Base-by-base conservation (phyloP, 2,797 vertebrate genomes). In the Fistularia tabacaria region DNA sequence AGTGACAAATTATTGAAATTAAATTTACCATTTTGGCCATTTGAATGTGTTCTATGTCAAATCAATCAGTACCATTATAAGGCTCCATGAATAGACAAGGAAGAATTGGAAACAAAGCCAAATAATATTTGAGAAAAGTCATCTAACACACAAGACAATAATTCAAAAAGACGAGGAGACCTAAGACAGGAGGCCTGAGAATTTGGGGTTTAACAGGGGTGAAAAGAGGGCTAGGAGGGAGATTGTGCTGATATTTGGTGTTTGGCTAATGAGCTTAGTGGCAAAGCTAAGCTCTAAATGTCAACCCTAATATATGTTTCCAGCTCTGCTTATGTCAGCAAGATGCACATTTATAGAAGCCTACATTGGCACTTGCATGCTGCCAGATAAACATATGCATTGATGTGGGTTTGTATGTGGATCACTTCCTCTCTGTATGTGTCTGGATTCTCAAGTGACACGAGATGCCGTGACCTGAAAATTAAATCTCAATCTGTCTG, bases 161-260 rank as follows among this genome's bases (percentile, higher is more conserved):
- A 65, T 48, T 54, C 47, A 36, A 47, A 44, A 49, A 62, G 13
- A 42, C 0, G 13, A n/a, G 15, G 7, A 42, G 13, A 41, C 36
- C 8, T 8, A 36, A 5, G 48, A 57, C n/a, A 51, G 40, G 5
- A 47, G 38, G 43, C 45, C 49, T 49, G 48, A 13, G 38, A 51
- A 49, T 41, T 45, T 54, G 65, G 48, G 53, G 51, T 47, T 46
- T 54, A 51, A 50, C 15, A 10, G 7, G 2, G 51, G 14, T 48
- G 10, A 10, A 36, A n/a, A 49, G 25, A 36, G 12, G 43, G 53
- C 46, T 66, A 53, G 64, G 57, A 73, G 65, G 40, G 67, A 85
- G 81, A 88, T 86, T 84, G 73, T 84, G 83, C 83, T 88, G 85
- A 88, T 89, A 86, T 85, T 84, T 82, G 79, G 78, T 81, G 75